Evolutionary conservation across 1,140 invertebrate genomes (phyloP), one percentile per base, ranked within the genome.

Genomic region (Brachionus plicatilis): DNA sequence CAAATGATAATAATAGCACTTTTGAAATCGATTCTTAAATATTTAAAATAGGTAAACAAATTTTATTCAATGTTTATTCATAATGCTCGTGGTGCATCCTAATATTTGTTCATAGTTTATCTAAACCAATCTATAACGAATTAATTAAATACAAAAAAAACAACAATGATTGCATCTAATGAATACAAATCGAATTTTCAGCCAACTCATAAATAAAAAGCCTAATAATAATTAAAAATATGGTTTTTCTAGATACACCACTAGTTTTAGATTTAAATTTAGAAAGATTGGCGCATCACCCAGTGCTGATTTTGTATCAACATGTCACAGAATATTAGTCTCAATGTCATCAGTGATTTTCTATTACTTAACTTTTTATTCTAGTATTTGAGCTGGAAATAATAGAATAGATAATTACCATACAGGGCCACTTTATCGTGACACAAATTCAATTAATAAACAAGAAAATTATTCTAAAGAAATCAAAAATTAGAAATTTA

Each of bases 131-230:
- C 66, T 68, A 68, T 68, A 33, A 68, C 33, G 66, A 68, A 68
- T 68, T 68, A 68, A 68, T 68, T 68, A 68, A 68, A 68, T 68
- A 68, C 66, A 68, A 68, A n/a, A 66, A 20, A 68, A 68, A 41
- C 27, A 68, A 68, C 27, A 68, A 68, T 14, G n/a, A 68, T 33
- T 68, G 27, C 66, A 68, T 33, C 66, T 68, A 68, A 68, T 68
- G 66, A 68, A 68, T 68, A 68, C 66, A 68, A 68, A 68, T 68
- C 33, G 27, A 33, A 68, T 68, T 68, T 68, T 68, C 66, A 68
- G 66, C 66, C 66, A 68, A 68, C 66, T 68, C 66, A 68, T 68
- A 68, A 68, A 33, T n/a, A 68, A 68, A 68, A 68, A 68, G 27
- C 33, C 27, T 14, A 68, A 68, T 68, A 68, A 68, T 33, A 68